A percentile compares a stretch with the other conserved stretches of the same genome.
Conservation (phyloP, 2,113 vertebrate genomes). For the Barbus barbus region DNA sequence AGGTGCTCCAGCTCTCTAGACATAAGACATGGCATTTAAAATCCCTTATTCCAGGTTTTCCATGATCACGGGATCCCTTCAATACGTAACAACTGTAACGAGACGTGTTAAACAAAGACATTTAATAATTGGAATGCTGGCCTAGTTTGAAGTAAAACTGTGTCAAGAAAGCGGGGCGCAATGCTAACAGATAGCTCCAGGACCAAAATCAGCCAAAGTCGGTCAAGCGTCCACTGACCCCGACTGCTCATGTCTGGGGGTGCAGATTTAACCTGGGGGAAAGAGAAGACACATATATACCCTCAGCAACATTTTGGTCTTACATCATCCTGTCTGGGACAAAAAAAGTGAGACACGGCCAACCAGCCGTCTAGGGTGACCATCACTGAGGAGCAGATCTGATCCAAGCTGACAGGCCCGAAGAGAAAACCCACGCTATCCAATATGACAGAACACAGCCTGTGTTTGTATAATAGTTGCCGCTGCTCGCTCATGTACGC, state of each 20-base stretch:
- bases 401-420: constrained; percentile 23
- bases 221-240: constrained; percentile 47
- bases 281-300: not conserved
- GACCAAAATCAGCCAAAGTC: constrained; percentile 49
- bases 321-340: constrained; percentile 18
- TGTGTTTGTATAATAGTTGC: constrained; percentile 44
- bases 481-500: not conserved
- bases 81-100: not conserved
- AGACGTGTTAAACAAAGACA: not conserved
- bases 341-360: not conserved
- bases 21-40: not conserved
- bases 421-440: not conserved
- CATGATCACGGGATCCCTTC: not conserved
- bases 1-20: not conserved
- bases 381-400: not conserved
- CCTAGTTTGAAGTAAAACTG: constrained; percentile 8
- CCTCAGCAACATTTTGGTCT: not conserved
- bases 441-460: constrained; percentile 27
- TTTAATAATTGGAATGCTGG: not conserved
- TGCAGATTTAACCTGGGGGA: not conserved
- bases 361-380: constrained; percentile 22
- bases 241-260: constrained; percentile 18
- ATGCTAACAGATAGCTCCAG: not conserved
- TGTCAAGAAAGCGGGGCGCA: constrained; percentile 21
- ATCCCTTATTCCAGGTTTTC: not conserved